Evolutionary conservation across 2,888 invertebrate genomes (phyloP).

Genomic region (Drosophila basisetae): DNA sequence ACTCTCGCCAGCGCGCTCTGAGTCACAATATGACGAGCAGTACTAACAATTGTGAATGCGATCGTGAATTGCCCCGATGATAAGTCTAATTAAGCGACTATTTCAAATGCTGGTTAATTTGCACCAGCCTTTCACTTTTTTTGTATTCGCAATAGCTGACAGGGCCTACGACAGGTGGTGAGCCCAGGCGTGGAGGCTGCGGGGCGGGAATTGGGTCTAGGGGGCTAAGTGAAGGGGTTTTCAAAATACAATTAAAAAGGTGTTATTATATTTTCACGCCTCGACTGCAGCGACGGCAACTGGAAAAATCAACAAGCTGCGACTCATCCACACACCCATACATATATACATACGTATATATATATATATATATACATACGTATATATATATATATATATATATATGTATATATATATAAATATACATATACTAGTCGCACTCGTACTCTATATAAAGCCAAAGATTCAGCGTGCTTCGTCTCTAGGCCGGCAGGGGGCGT

Average conservation of each 20-base stretch:
- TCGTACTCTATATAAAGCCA: constrained; percentile 6
- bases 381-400: not conserved
- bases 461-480: constrained; percentile 6
- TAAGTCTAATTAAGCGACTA: constrained; percentile 72
- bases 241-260: constrained; percentile 72
- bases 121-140: constrained; percentile 64
- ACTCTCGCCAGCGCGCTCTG: constrained; percentile 3
- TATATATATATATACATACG: not conserved
- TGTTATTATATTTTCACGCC: constrained; percentile 82
- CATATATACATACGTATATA: not conserved
- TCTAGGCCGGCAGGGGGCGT: not conserved
- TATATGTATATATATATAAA: not conserved
- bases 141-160: constrained; percentile 7
- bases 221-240: constrained; percentile 13
- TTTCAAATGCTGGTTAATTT: constrained; percentile 65
- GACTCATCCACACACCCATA: constrained; percentile 19
- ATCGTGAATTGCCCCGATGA: constrained; percentile 51
- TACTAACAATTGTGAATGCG: constrained; percentile 51
- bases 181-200: not conserved
- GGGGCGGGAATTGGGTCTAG: not conserved
- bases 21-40: constrained; percentile 52
- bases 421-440: not conserved
- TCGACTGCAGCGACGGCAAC: constrained; percentile 60
- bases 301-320: constrained; percentile 65
- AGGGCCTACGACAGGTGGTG: not conserved